Percentiles rank a stretch among this genome's conserved stretches.
phyloP scores from a whole-genome alignment of 2,888 invertebrate genomes.

The Phyto melanocephala region DNA sequence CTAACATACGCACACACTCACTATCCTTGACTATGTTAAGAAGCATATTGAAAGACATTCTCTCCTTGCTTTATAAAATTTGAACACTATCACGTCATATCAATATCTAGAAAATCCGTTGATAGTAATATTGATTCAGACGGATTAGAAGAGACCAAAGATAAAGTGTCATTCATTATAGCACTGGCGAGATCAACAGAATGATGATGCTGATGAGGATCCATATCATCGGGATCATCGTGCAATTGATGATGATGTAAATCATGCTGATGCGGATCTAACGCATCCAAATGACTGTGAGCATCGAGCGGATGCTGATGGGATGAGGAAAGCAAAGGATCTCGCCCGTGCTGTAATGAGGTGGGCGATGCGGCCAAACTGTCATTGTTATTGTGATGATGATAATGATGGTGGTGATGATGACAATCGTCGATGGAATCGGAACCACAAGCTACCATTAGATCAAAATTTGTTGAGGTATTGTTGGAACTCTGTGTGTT shows the following conservation, averaged over 20 bases:
- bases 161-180: constrained; percentile 79
- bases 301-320: constrained; percentile 69
- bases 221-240: constrained; percentile 61
- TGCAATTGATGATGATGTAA: constrained; percentile 60
- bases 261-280: constrained; percentile 64
- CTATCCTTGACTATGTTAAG: no score
- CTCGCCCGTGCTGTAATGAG: constrained; percentile 69
- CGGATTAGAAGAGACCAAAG: constrained; percentile 69
- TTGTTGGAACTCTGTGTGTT: constrained; percentile 46
- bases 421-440: constrained; percentile 59
- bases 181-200: constrained; percentile 74
- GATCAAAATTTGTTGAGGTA: constrained; percentile 49
- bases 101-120: constrained; percentile 80
- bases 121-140: constrained; percentile 80
- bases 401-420: constrained; percentile 59
- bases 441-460: constrained; percentile 59
- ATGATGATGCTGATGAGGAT: constrained; percentile 67
- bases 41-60: no score
- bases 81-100: constrained; percentile 79
- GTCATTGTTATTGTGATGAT: constrained; percentile 56
- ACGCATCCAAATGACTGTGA: constrained; percentile 60
- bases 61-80: not conserved
- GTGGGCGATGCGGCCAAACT: constrained; percentile 65
- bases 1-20: no score
- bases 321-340: constrained; percentile 76